Base-by-base conservation (phyloP, 2,888 invertebrate species). In the Prostheceraeus crozeri region DNA sequence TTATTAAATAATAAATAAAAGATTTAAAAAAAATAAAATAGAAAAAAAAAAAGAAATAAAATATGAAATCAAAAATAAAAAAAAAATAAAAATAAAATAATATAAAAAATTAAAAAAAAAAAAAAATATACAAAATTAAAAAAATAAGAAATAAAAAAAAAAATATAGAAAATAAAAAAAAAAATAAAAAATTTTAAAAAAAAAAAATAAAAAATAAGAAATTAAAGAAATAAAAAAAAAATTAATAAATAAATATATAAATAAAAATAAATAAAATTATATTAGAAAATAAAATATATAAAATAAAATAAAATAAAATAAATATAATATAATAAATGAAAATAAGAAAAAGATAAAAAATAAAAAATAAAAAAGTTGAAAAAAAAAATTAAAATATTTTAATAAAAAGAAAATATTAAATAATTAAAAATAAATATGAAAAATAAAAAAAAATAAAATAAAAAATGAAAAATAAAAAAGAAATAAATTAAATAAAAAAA, bases 241-340 rank as follows among this genome's bases (percentile, higher is more conserved):
- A 33, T 33, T 8, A 33, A 33, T 33, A 8, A 8, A 8, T 8
- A 33, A 33, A 33, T 8, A 33, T 8, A 33, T 8, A 8, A 8
- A 33, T 8, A 8, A 33, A 33, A 33, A 8, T 8, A 33, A 8
- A 33, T 8, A 33, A 33, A 33, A 33, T 8, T 8, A 33, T 33
- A 33, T 33, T 33, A 33, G n/a, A 33, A 33, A n/a, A n/a, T n/a
- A n/a, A n/a, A n/a, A n/a, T n/a, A n/a, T n/a, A n/a, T n/a, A n/a
- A n/a, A n/a, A n/a, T n/a, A n/a, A n/a, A n/a, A n/a, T n/a, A n/a
- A 33, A 33, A 33, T 33, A 33, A 33, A 33, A 33, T 33, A 33
- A 33, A 33, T 33, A 33, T 8, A 8, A 33, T 8, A 33, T 8
- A 33, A 33, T 8, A 8, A 33, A 33, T 8, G n/a, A 8, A 33